phyloP scores from a whole-genome alignment of 2,113 vertebrate genomes.

The Oplegnathus fasciatus region DNA sequence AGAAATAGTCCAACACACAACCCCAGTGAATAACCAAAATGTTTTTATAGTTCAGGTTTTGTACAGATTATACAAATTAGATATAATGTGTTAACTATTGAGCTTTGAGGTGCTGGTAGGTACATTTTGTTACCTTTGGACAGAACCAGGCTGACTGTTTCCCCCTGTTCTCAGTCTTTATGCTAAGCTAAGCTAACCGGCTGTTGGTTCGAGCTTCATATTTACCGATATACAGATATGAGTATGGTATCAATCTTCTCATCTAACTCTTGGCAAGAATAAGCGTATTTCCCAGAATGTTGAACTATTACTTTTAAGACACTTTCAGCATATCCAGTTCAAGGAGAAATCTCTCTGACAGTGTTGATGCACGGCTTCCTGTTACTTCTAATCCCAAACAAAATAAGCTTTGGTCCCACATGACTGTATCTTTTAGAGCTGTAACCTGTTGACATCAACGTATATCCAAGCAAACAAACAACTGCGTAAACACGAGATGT shows the following conservation, averaged over 20 bases:
- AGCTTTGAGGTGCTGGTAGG: not conserved
- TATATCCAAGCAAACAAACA: not conserved
- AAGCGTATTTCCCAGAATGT: not conserved
- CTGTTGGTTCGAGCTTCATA: not conserved
- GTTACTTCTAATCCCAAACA: not conserved
- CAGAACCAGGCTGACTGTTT: not conserved
- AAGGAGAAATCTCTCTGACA: not conserved
- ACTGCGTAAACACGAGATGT: not conserved
- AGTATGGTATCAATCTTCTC: not conserved
- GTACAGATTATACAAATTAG: not conserved
- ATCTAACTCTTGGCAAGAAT: not conserved
- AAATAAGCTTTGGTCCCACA: not conserved
- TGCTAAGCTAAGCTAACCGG: slow-evolving; percentile 9
- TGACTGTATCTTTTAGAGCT: not conserved
- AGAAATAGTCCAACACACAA: not conserved
- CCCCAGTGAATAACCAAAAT: not conserved
- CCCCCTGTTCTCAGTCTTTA: not conserved
- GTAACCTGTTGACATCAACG: not conserved
- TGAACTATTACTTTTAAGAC: not conserved
- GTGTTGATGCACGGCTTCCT: not conserved
- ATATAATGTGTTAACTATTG: not conserved
- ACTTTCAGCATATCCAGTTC: not conserved
- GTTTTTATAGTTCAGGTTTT: not conserved
- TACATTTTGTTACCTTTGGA: not conserved
- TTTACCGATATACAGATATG: not conserved